Percentiles rank a stretch among this genome's conserved stretches.
Evolutionary conservation across 1,140 invertebrate genomes (phyloP).

Genomic region (Trypoxylus dichotomus): DNA sequence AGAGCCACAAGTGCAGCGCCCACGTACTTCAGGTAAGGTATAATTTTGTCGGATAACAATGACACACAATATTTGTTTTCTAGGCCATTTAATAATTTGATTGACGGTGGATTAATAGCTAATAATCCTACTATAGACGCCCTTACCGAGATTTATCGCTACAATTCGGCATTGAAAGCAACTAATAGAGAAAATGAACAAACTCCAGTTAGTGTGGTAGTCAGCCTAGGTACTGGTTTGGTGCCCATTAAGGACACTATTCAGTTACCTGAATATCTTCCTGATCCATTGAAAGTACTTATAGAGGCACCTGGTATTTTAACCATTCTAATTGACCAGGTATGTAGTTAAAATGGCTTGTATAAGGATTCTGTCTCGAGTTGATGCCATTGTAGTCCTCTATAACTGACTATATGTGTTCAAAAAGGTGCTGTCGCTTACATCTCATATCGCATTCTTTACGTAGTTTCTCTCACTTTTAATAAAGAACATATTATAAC

Average conservation of each 20-base stretch:
- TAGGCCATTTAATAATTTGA: conserved; percentile 74
- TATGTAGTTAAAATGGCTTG: conserved; percentile 46
- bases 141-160: conserved; percentile 90
- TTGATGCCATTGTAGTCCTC: no score
- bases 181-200: conserved; percentile 61
- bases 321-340: conserved; percentile 74
- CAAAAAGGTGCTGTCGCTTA: no score
- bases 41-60: no score
- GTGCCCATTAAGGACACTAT: conserved; percentile 67
- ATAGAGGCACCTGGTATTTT: conserved; percentile 67
- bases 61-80: conserved; percentile 27
- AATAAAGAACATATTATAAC: no score
- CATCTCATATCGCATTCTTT: no score
- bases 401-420: no score
- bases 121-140: conserved; percentile 97
- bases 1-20: conserved; percentile 92
- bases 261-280: conserved; percentile 80
- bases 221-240: conserved; percentile 75
- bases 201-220: conserved; percentile 62
- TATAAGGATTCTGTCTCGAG: no score
- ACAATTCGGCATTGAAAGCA: conserved; percentile 75
- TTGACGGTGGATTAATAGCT: conserved; percentile 94
- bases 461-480: no score
- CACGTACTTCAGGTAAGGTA: conserved; percentile 81
- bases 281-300: conserved; percentile 70